Percentiles rank a stretch among this genome's conserved stretches.
These are phyloP conservation scores for Melitaea cinxia DNA, from an alignment of 1,140 invertebrate species.

Conservation along the genomic window DNA sequence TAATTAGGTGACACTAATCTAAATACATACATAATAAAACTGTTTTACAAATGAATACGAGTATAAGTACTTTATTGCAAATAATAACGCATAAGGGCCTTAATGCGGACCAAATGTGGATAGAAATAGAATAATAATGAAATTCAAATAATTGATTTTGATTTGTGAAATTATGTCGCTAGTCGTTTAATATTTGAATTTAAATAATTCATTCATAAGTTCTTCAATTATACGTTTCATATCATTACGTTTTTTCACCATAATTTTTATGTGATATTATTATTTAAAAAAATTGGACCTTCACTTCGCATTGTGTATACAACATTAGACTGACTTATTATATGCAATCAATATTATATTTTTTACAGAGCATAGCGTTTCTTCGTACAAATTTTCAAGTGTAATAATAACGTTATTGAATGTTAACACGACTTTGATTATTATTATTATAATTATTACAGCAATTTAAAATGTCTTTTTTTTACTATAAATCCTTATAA, in stretches of 20 bases:
- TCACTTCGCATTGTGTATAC: constrained; percentile 11
- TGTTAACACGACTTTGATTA: constrained; percentile 25
- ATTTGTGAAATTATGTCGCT: background rate
- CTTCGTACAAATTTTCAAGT: constrained; percentile 20
- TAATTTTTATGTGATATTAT: background rate
- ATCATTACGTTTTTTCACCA: background rate
- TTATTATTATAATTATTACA: constrained; percentile 28
- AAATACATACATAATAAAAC: constrained; percentile 4
- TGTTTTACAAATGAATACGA: constrained; percentile 31
- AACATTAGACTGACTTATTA: constrained; percentile 18
- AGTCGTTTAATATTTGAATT: background rate
- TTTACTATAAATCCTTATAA: background rate
- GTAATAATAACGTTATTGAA: constrained; percentile 14
- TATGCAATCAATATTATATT: constrained; percentile 16
- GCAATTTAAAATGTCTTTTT: constrained; percentile 3
- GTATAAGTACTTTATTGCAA: constrained; percentile 25
- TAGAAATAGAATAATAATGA: constrained; percentile 47
- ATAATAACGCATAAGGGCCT: constrained; percentile 50
- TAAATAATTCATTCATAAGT: background rate
- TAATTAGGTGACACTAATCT: background rate
- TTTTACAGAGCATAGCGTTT: constrained; percentile 17
- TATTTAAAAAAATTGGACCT: background rate
- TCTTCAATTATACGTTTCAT: background rate
- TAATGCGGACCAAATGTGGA: constrained; percentile 68
- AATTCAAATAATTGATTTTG: constrained; percentile 44